These are phyloP conservation scores for Pseudoatta argentina DNA, from an alignment of 1,140 invertebrate genomes.

Conservation along the genomic window DNA sequence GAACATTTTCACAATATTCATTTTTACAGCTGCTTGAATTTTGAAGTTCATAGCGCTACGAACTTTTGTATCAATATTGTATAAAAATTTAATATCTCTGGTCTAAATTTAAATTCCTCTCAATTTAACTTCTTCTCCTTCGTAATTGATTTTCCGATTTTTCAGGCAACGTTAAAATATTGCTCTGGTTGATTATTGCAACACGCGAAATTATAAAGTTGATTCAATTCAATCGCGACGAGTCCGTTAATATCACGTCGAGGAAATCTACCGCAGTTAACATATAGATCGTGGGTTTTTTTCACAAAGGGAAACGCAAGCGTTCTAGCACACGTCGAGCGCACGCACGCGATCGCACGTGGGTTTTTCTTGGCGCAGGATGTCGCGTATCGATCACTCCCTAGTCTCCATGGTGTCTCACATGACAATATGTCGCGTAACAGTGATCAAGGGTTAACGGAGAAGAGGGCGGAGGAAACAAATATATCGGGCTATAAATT, in stretches of 20 bases:
- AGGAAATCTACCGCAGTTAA: constrained; percentile 65
- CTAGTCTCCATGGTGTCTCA: constrained; percentile 59
- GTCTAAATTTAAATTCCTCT: constrained; percentile 4
- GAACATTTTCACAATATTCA: no score
- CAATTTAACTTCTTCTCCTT: neutral
- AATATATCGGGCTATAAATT: constrained; percentile 60
- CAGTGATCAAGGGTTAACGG: constrained; percentile 72
- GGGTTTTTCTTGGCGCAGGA: constrained; percentile 58
- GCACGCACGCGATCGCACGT: constrained; percentile 63
- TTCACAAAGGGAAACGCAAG: constrained; percentile 18
- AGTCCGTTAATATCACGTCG: constrained; percentile 26
- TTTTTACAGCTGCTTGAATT: no score
- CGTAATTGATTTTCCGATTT: neutral
- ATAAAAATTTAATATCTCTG: neutral
- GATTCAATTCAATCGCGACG: constrained; percentile 16
- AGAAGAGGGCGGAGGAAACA: constrained; percentile 53
- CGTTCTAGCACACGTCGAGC: neutral
- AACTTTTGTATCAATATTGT: no score
- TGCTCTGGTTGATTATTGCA: neutral
- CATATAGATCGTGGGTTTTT: constrained; percentile 74
- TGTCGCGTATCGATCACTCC: constrained; percentile 70
- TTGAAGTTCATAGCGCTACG: no score
- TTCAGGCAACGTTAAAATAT: neutral
- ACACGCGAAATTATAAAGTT: neutral
- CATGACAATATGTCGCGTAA: constrained; percentile 72